Base-by-base conservation (phyloP, 2,797 vertebrate species). In the Lithobates pipiens region DNA sequence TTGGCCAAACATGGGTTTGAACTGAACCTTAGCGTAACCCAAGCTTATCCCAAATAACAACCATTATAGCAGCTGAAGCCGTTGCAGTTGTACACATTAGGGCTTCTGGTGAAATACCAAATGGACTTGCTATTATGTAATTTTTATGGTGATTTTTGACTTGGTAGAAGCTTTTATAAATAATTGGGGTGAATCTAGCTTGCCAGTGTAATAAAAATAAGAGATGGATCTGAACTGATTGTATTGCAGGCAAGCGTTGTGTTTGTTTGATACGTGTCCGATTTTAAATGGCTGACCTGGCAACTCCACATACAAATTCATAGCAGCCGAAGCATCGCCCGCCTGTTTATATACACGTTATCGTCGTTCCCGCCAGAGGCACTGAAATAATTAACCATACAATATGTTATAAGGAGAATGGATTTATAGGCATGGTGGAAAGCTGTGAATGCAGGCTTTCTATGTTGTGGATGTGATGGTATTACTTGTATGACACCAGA, bases 371-470 rank as follows among this genome's bases (percentile, higher is more conserved):
- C 39, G 67, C 68, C 50, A 69, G 32, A 70, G 74, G 75, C 65
- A 71, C 23, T 84, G 67, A 57, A 21, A 72, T 23, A 32, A 77
- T 84, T 42, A 77, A 61, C 75, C 65, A 84, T 77, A 68, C 23
- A 25, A 63, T 82, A 32, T 73, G 54, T 44, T 72, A 32, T 15
- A 77, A 61, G 65, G n/a, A 71, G 63, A 42, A 65, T 32, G 36
- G 82, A 84, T 84, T 77, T 71, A 61, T 84, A 6, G 34, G 10
- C 44, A 25, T 25, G 3, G 1, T 80, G 69, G 23, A 23, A 15
- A 50, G 8, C 54, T 57, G 54, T 61, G 54, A 16, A n/a, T 34
- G 42, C 61, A 68, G n/a, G 18, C 23, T 2, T 82, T 18, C 39
- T 27, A 44, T 42, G 57, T 61, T 23, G 34, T 67, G 34, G 11